phyloP scores from a whole-genome alignment of 2,888 invertebrate species.

The Drosophila mettleri region DNA sequence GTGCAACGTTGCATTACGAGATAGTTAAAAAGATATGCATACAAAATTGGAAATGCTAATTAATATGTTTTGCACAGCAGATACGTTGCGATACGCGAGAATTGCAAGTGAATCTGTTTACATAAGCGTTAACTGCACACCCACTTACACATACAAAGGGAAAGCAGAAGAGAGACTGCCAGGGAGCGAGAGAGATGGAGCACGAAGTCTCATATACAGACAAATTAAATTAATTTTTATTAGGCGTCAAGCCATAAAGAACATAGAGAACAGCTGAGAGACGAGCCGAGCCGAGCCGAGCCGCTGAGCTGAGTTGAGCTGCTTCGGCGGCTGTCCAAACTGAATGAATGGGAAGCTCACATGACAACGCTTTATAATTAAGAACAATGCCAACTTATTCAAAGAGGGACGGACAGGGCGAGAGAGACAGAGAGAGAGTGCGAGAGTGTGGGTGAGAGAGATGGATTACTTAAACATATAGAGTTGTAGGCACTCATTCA shows the following conservation, averaged over 20 bases:
- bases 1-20: constrained; percentile 79
- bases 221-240: constrained; percentile 81
- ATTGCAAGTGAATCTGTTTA: constrained; percentile 70
- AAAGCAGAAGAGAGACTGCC: constrained; percentile 13
- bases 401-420: constrained; percentile 30
- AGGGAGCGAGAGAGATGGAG: constrained; percentile 8
- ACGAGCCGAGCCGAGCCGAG: neutral
- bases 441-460: constrained; percentile 2
- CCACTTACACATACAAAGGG: constrained; percentile 45
- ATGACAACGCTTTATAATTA: constrained; percentile 81
- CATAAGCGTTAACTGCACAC: constrained; percentile 74
- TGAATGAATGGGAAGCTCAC: constrained; percentile 78
- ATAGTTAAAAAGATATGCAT: constrained; percentile 77
- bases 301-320: constrained; percentile 33
- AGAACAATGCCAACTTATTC: constrained; percentile 77
- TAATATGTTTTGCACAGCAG: constrained; percentile 81
- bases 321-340: constrained; percentile 25
- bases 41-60: constrained; percentile 81
- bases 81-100: constrained; percentile 54
- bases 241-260: constrained; percentile 81
- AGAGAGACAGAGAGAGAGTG: constrained; percentile 7
- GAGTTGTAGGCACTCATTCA: constrained; percentile 54
- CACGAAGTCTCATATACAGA: constrained; percentile 38
- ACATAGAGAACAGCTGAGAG: constrained; percentile 74
- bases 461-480: constrained; percentile 19